These are phyloP conservation scores for Onychorhynchus coronatus DNA, from an alignment of 2,113 vertebrate genomes.

Conservation along the genomic window DNA sequence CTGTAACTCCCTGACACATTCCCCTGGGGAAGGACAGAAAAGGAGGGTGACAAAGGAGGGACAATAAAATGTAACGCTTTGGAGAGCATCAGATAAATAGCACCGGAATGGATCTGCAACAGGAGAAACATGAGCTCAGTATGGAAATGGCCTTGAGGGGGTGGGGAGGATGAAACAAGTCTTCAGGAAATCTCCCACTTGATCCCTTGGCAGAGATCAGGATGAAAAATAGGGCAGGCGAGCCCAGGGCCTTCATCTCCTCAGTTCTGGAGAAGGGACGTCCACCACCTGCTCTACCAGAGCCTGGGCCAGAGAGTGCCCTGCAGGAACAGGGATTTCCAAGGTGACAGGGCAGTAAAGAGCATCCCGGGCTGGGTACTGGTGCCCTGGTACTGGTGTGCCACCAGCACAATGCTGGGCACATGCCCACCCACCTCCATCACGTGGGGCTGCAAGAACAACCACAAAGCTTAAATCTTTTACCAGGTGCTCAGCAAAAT, in stretches of 20 bases:
- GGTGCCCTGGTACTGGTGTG: background rate
- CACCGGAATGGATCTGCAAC: background rate
- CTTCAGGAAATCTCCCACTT: background rate
- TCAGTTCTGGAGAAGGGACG: background rate
- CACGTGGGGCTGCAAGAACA: background rate
- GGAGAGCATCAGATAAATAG: background rate
- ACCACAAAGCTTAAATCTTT: background rate
- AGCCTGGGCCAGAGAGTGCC: background rate
- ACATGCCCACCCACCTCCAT: background rate
- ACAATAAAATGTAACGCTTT: background rate
- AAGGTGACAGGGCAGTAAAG: background rate
- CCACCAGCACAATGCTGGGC: background rate
- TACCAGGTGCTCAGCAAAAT: background rate
- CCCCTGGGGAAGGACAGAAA: background rate
- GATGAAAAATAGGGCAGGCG: background rate
- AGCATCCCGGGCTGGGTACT: background rate
- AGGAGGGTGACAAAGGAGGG: background rate
- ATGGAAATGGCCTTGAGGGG: background rate
- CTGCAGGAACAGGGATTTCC: background rate
- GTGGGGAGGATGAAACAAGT: background rate
- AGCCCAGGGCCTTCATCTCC: background rate
- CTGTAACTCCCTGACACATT: background rate
- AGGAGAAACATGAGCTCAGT: background rate
- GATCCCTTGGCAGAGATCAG: background rate
- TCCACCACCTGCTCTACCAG: background rate